Evolutionary conservation across 1,140 invertebrate genomes (phyloP), one percentile per base, ranked within the genome.

Genomic region (Bradynema listronoti): DNA sequence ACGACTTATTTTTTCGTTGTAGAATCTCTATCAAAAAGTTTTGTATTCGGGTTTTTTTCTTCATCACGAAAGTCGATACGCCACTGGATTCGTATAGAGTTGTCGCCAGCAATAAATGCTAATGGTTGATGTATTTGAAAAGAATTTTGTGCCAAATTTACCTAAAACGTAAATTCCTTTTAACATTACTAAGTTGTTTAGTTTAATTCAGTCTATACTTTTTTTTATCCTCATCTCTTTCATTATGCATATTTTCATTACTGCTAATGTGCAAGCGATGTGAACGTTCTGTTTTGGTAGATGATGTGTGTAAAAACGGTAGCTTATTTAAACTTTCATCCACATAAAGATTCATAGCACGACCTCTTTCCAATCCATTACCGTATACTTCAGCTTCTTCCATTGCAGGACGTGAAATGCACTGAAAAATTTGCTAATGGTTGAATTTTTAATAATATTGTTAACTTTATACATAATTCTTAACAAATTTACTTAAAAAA

Each of bases 331-430:
- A 33, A 19, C 52, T 43, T 19, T 71, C 41, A 16, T 67, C 56
- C n/a, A 72, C 71, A 54, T 67, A 72, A 7, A 67, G 49, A 39
- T 72, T 72, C 67, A 68, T 71, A 11, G 71, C 67, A 33, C 56
- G 50, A 11, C 71, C 71, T 25, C 68, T 32, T 45, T 72, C 67
- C 32, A 72, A 29, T 0, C 57, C 71, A 32, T 24, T 39, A n/a
- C 71, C 71, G 39, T 72, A 72, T 33, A 72, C 58, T 54, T 72
- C 71, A 4, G 68, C 71, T 57, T 72, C 71, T 11, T 67, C 71
- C 71, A 74, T 73, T 24, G 71, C 71, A 14, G 71, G 71, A 11
- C 71, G 64, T 14, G 71, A 74, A 33, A 72, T 71, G 50, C 71
- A 72, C 71, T 72, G 59, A 58, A 71, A 24, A 4, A 1, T n/a